Evolutionary conservation across 1,140 invertebrate genomes (phyloP).

Genomic region (Drosophila hydei): DNA sequence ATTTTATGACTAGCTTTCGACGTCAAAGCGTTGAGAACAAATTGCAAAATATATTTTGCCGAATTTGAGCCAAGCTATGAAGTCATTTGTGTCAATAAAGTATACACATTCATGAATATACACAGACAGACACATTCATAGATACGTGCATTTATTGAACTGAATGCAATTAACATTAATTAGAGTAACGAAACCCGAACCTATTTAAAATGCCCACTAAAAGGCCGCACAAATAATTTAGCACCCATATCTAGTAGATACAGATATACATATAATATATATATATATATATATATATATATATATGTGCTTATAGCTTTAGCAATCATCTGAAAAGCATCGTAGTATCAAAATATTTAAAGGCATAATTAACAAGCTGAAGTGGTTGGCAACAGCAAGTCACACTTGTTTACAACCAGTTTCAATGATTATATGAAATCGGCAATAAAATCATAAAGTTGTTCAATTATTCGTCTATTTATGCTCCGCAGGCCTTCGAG

Average conservation of each 20-base stretch:
- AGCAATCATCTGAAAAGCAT: slow-evolving; percentile 1
- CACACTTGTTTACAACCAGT: slow-evolving; percentile 37
- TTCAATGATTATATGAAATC: slow-evolving; percentile 51
- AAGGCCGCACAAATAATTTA: slow-evolving; percentile 39
- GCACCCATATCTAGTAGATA: slow-evolving; percentile 26
- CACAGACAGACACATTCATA: not conserved
- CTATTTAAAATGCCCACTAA: slow-evolving; percentile 23
- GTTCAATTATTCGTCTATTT: slow-evolving; percentile 35
- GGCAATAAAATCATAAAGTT: slow-evolving; percentile 71
- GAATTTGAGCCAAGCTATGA: slow-evolving; percentile 42
- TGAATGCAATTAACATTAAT: slow-evolving; percentile 70
- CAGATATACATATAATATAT: no score
- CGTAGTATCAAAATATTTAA: slow-evolving; percentile 61
- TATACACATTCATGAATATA: not conserved
- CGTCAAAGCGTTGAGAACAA: slow-evolving; percentile 14
- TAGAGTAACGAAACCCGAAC: slow-evolving; percentile 48
- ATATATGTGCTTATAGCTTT: not conserved
- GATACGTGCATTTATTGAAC: slow-evolving; percentile 28
- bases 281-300: not conserved
- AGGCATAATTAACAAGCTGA: slow-evolving; percentile 59
- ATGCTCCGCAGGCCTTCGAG: slow-evolving; percentile 19
- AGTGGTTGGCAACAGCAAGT: slow-evolving; percentile 55
- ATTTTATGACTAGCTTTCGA: slow-evolving; percentile 2
- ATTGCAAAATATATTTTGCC: slow-evolving; percentile 23
- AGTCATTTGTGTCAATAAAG: slow-evolving; percentile 54